A percentile compares a stretch with the other conserved stretches of the same genome.
Conservation (phyloP, 2,888 invertebrate species). For the Eupithecia insigniata region DNA sequence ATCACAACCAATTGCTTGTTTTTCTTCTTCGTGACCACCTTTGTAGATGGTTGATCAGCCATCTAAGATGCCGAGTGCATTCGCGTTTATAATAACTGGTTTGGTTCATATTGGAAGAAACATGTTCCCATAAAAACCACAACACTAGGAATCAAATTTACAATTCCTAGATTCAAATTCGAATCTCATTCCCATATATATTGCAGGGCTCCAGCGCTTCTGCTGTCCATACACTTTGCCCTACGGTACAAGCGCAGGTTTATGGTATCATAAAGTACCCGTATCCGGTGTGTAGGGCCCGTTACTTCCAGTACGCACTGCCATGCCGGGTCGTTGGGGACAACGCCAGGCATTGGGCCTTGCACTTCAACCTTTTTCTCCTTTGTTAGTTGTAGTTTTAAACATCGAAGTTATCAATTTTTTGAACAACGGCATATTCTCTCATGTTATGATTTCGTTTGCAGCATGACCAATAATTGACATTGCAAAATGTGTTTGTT, state of each 20-base stretch:
- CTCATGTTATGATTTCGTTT: neutral
- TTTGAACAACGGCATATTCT: neutral
- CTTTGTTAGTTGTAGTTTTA: neutral
- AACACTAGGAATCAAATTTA: neutral
- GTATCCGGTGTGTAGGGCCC: slow-evolving; percentile 62
- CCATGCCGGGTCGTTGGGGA: neutral
- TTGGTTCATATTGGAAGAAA: no score
- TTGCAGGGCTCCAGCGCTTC: neutral
- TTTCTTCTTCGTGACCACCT: neutral
- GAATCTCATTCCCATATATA: neutral
- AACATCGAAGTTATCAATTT: neutral
- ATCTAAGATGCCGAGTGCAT: neutral
- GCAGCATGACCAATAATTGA: neutral
- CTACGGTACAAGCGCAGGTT: slow-evolving; percentile 70
- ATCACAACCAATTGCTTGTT: neutral
- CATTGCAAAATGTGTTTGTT: neutral
- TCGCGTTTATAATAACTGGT: no score
- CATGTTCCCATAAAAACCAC: neutral
- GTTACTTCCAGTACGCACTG: slow-evolving; percentile 16
- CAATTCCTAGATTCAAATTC: neutral
- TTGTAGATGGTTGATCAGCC: neutral
- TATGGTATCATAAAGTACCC: slow-evolving; percentile 72
- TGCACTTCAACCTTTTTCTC: neutral
- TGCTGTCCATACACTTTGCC: slow-evolving; percentile 57
- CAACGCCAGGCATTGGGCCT: neutral